phyloP scores from a whole-genome alignment of 2,113 vertebrate species.

The Brachyhypopomus occidentalis region DNA sequence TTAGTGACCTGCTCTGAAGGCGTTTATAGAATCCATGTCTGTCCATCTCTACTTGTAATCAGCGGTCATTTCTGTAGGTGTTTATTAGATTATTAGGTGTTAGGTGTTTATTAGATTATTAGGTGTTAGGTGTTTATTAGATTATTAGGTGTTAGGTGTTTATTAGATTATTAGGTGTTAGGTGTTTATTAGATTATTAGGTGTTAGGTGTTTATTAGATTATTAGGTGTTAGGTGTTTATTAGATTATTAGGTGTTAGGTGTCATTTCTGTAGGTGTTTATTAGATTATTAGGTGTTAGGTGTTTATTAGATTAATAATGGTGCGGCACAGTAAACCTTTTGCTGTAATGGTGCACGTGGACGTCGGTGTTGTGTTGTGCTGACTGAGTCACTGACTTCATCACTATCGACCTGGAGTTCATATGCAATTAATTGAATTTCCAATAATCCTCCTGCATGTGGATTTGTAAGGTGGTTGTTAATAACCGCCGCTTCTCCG shows the following conservation, averaged over 20 bases:
- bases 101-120: too few species aligned
- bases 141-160: too few species aligned
- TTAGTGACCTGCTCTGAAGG: not conserved
- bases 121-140: too few species aligned
- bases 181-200: too few species aligned
- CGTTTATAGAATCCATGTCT: not conserved
- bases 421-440: slow-evolving; percentile 64
- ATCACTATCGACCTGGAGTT: not conserved
- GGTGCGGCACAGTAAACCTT: too few species aligned
- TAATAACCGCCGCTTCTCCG: slow-evolving; percentile 54
- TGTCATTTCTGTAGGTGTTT: not conserved
- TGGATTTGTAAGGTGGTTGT: slow-evolving; percentile 60
- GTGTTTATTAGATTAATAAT: not conserved
- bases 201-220: too few species aligned
- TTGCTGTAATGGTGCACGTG: too few species aligned
- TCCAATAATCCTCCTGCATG: slow-evolving; percentile 50
- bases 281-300: too few species aligned
- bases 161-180: too few species aligned
- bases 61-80: not conserved
- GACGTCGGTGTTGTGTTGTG: not conserved
- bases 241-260: too few species aligned
- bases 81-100: not conserved
- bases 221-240: too few species aligned
- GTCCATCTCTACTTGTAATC: not conserved
- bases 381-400: not conserved